These are phyloP conservation scores for Drosophila setosimentum DNA, from an alignment of 2,888 invertebrate species.

Conservation along the genomic window DNA sequence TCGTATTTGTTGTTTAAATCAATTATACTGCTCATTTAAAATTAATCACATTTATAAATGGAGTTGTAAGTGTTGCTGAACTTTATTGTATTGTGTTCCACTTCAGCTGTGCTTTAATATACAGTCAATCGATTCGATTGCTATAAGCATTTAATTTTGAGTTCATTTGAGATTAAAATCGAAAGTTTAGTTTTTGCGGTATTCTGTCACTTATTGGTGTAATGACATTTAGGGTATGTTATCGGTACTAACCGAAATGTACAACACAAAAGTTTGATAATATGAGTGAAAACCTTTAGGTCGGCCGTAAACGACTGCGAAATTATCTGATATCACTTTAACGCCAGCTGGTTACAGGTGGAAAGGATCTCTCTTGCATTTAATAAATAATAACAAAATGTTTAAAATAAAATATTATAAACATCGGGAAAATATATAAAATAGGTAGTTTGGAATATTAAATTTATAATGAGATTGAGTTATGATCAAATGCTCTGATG, in stretches of 20 bases:
- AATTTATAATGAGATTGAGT: not conserved
- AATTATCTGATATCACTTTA: not conserved
- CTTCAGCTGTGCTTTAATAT: slow-evolving; percentile 13
- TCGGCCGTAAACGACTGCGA: not conserved
- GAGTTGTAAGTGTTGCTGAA: slow-evolving; percentile 41
- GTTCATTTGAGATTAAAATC: not conserved
- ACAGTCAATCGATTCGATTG: not conserved
- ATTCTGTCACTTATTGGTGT: not conserved
- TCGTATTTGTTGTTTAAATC: slow-evolving; percentile 69
- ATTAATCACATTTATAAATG: slow-evolving; percentile 67
- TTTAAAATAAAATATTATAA: too few species aligned
- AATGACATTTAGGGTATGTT: not conserved
- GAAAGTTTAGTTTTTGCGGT: not conserved
- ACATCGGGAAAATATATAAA: not conserved
- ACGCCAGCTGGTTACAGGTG: not conserved
- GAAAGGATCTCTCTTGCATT: not conserved
- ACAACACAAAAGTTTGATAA: not conserved
- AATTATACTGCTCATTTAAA: slow-evolving; percentile 71
- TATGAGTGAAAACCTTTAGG: not conserved
- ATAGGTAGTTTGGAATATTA: not conserved
- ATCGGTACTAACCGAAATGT: not conserved
- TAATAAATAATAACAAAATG: not conserved
- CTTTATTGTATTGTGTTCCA: slow-evolving; percentile 20
- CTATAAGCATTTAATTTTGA: not conserved
- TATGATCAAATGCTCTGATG: too few species aligned